These are phyloP conservation scores for Brachyopa scutellaris DNA, from an alignment of 2,888 invertebrate species.

Conservation along the genomic window DNA sequence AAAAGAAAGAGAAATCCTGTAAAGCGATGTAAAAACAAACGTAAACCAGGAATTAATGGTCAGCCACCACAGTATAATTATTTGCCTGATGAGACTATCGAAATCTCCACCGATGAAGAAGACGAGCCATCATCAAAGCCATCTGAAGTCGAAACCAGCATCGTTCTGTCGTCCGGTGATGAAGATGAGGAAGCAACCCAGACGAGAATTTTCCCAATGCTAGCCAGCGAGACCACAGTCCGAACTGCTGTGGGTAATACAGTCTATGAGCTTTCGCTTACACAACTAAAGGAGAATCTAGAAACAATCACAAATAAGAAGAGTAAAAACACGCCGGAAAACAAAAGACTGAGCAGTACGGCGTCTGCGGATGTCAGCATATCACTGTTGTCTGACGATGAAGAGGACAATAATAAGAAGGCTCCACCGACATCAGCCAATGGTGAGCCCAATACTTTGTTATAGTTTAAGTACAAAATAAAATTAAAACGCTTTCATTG, in stretches of 20 bases:
- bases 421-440: no score
- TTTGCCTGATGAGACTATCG: no score
- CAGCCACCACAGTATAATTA: constrained; percentile 73
- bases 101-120: constrained; percentile 78
- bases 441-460: no score
- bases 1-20: constrained; percentile 19
- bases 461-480: constrained; percentile 59
- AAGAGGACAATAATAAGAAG: constrained; percentile 74
- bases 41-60: constrained; percentile 65
- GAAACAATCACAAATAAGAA: constrained; percentile 74
- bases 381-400: constrained; percentile 80
- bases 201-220: constrained; percentile 74
- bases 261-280: constrained; percentile 79
- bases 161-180: constrained; percentile 51
- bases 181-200: constrained; percentile 52
- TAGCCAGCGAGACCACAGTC: constrained; percentile 79
- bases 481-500: constrained; percentile 42
- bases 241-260: constrained; percentile 80
- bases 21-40: constrained; percentile 46
- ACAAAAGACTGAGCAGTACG: constrained; percentile 73
- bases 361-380: constrained; percentile 79
- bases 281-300: constrained; percentile 79
- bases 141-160: constrained; percentile 35
- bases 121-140: constrained; percentile 36
- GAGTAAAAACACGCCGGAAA: constrained; percentile 9